Conservation (phyloP, 1,140 invertebrate species). For the Drosophila repletoides region DNA sequence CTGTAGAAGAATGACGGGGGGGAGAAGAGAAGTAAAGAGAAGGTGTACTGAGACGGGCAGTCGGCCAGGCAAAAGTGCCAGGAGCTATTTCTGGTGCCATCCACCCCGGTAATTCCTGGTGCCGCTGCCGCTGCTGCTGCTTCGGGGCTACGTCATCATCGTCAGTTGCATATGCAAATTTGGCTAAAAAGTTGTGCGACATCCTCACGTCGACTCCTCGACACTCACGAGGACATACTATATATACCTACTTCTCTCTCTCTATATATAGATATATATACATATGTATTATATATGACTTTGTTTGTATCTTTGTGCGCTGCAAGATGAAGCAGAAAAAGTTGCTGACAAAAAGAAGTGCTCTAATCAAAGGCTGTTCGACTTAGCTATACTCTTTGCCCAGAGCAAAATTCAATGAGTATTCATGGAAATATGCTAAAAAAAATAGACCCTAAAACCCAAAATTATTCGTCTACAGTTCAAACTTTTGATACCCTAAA, state of each 20-base stretch:
- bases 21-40: neutral
- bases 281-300: conserved; percentile 23
- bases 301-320: conserved; percentile 46
- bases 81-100: conserved; percentile 53
- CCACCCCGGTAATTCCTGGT: conserved; percentile 39
- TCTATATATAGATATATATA: conserved; percentile 14
- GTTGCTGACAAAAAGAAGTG: conserved; percentile 36
- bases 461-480: too few relatives aligned
- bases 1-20: conserved; percentile 27
- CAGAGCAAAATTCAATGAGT: too few relatives aligned
- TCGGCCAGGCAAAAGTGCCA: conserved; percentile 29
- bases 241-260: conserved; percentile 2
- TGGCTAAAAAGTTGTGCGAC: conserved; percentile 71
- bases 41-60: neutral
- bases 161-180: conserved; percentile 78
- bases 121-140: conserved; percentile 60
- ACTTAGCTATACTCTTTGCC: too few relatives aligned
- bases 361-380: too few relatives aligned
- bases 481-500: too few relatives aligned
- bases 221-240: conserved; percentile 30
- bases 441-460: too few relatives aligned
- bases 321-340: conserved; percentile 74
- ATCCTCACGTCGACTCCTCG: conserved; percentile 56
- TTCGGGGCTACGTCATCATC: conserved; percentile 63
- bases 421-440: too few relatives aligned